Evolutionary conservation across 1,140 invertebrate genomes (phyloP).

Genomic region (Dinothrombium tinctorium): DNA sequence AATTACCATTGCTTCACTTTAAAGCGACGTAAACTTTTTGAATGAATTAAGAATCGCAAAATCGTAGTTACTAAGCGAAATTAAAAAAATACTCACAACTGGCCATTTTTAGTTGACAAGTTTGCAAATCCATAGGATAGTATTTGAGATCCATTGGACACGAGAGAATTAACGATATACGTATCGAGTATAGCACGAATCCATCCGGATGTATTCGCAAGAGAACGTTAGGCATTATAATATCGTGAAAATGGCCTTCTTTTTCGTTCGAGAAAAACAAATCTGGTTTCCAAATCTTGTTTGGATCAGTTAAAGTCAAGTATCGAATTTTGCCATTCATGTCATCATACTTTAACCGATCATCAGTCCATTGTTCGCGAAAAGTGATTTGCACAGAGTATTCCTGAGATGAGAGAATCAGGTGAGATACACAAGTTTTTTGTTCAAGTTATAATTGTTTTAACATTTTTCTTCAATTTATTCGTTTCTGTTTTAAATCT

Average conservation of each 20-base stretch:
- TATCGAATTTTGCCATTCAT: constrained; percentile 17
- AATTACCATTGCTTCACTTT: no score
- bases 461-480: no score
- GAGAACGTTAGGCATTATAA: constrained; percentile 21
- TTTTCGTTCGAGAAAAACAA: constrained; percentile 29
- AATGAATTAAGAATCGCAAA: no score
- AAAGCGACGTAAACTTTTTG: no score
- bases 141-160: constrained; percentile 26
- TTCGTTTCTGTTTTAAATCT: no score
- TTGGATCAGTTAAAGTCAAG: constrained; percentile 20
- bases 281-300: constrained; percentile 28
- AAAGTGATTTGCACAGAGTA: constrained; percentile 25
- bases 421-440: no score
- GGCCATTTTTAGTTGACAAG: constrained; percentile 6
- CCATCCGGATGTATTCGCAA: constrained; percentile 26
- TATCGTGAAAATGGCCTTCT: constrained; percentile 24
- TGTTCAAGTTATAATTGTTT: no score
- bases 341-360: constrained; percentile 14
- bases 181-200: constrained; percentile 25
- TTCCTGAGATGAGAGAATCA: constrained; percentile 13
- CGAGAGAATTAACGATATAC: constrained; percentile 22
- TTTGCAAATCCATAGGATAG: constrained; percentile 26
- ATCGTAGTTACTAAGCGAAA: no score
- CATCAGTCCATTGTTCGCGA: constrained; percentile 25
- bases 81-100: constrained; percentile 3